Conservation (phyloP, 2,888 invertebrate genomes). For the Philaethria dido region DNA sequence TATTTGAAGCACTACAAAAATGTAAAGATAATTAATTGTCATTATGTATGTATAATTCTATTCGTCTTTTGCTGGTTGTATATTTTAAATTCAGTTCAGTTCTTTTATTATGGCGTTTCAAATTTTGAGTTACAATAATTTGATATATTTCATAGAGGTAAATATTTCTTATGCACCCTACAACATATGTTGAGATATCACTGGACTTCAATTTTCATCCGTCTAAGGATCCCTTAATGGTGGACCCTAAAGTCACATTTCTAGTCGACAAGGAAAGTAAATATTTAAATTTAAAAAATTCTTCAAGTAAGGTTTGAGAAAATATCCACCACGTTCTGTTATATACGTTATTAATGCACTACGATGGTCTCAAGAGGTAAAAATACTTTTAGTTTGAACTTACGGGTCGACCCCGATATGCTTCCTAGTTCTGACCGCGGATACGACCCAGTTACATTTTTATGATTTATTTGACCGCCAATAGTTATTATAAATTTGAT, state of each 20-base stretch:
- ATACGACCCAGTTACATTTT: constrained; percentile 12
- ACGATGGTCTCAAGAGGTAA: not conserved
- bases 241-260: too few relatives aligned
- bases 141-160: too few relatives aligned
- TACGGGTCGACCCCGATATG: constrained; percentile 8
- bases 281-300: not conserved
- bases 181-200: too few relatives aligned
- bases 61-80: not conserved
- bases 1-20: not conserved
- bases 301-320: not conserved
- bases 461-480: not conserved
- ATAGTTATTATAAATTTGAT: not conserved
- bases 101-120: too few relatives aligned
- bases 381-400: not conserved
- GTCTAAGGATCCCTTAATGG: too few relatives aligned
- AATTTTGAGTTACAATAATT: too few relatives aligned
- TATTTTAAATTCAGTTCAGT: too few relatives aligned
- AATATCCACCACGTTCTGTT: not conserved
- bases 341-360: not conserved
- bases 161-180: too few relatives aligned
- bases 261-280: too few relatives aligned
- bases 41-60: not conserved
- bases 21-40: not conserved
- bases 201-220: too few relatives aligned
- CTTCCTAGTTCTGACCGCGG: constrained; percentile 17